Evolutionary conservation across 2,797 vertebrate species (phyloP).

Genomic region (Phoebastria nigripes): DNA sequence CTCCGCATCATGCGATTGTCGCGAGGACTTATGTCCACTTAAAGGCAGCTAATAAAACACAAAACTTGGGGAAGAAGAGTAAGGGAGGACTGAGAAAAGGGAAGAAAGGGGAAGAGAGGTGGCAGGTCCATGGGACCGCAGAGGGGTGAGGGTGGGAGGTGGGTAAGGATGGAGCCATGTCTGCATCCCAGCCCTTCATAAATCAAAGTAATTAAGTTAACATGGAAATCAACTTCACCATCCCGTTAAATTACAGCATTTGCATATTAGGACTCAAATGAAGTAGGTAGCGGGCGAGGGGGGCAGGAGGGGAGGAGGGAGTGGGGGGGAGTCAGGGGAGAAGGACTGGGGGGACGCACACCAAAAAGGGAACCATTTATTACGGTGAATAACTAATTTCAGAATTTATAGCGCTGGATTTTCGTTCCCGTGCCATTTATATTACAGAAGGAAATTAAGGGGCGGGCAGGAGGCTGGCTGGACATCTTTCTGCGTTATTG

Average conservation of each 20-base stretch:
- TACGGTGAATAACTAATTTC: constrained; percentile 83
- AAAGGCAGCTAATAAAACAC: constrained; percentile 87
- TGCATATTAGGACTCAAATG: constrained; percentile 78
- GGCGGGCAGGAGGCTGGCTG: constrained; percentile 76
- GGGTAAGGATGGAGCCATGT: constrained; percentile 76
- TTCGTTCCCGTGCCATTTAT: constrained; percentile 82
- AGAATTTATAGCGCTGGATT: constrained; percentile 83
- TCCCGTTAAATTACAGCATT: constrained; percentile 83
- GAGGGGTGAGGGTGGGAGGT: constrained; percentile 27
- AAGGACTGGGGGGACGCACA: background rate
- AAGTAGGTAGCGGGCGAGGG: constrained; percentile 56
- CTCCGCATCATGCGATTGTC: constrained; percentile 69
- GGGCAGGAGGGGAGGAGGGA: background rate
- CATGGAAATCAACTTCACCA: constrained; percentile 80
- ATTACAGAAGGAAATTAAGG: constrained; percentile 84
- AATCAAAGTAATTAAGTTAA: constrained; percentile 91
- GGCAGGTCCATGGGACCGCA: constrained; percentile 62
- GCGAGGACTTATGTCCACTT: constrained; percentile 78
- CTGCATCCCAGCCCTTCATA: constrained; percentile 81
- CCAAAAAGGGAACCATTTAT: constrained; percentile 76
- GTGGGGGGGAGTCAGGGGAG: background rate
- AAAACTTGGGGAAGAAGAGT: constrained; percentile 79
- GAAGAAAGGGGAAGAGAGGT: constrained; percentile 53
- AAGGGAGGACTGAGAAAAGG: constrained; percentile 19
- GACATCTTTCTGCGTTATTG: constrained; percentile 88